phyloP scores from a whole-genome alignment of 2,888 invertebrate species.

The Coecobrya sp. region DNA sequence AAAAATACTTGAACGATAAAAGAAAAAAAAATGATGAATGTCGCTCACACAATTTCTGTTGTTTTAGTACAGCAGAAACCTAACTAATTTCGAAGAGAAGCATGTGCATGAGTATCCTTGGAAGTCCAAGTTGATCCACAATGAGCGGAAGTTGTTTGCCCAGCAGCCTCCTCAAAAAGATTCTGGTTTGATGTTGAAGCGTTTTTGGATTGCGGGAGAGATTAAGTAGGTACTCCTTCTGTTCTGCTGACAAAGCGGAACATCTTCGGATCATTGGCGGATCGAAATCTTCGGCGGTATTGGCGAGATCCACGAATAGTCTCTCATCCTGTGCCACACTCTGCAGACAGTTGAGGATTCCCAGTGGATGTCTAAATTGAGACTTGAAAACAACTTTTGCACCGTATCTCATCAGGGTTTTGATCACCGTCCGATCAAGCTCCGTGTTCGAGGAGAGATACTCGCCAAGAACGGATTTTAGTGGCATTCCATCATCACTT shows the following conservation, averaged over 20 bases:
- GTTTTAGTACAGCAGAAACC: neutral
- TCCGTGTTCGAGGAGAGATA: slow-evolving; percentile 92
- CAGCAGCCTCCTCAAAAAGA: slow-evolving; percentile 90
- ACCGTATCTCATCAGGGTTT: slow-evolving; percentile 92
- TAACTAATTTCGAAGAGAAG: slow-evolving; percentile 90
- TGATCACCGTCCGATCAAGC: slow-evolving; percentile 91
- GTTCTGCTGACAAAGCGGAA: slow-evolving; percentile 90
- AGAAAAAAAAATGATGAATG: slow-evolving; percentile 32
- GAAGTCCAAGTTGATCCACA: slow-evolving; percentile 90
- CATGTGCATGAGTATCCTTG: slow-evolving; percentile 91
- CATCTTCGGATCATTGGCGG: slow-evolving; percentile 93
- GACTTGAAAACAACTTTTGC: slow-evolving; percentile 92
- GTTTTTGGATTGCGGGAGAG: slow-evolving; percentile 91
- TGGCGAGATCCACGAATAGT: slow-evolving; percentile 89
- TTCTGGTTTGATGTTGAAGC: slow-evolving; percentile 91
- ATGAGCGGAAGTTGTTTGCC: slow-evolving; percentile 90
- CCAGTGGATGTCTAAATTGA: slow-evolving; percentile 94
- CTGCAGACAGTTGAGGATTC: slow-evolving; percentile 93
- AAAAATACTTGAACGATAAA: slow-evolving; percentile 38
- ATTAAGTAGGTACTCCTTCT: slow-evolving; percentile 91
- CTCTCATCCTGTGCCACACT: slow-evolving; percentile 89
- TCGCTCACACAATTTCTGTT: neutral
- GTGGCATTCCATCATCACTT: slow-evolving; percentile 91
- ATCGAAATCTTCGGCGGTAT: slow-evolving; percentile 91
- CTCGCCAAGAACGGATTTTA: slow-evolving; percentile 94